Evolutionary conservation across 1,140 invertebrate species (phyloP).

Genomic region (Antheraea mylitta): DNA sequence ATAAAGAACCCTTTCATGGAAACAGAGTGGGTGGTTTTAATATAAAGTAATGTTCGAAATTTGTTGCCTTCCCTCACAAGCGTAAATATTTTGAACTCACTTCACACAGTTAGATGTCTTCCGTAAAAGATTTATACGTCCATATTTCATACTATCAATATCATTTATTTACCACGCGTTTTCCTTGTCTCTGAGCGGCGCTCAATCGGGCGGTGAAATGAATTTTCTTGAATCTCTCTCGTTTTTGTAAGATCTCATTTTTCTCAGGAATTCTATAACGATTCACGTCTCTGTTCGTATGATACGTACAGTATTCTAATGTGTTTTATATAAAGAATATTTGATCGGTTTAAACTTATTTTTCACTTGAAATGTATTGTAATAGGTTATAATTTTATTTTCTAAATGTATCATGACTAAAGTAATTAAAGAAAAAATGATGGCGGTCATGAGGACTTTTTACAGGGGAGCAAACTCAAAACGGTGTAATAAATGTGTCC

Average conservation of each 20-base stretch:
- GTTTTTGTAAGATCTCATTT: slow-evolving; percentile 15
- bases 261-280: slow-evolving; percentile 13
- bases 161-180: slow-evolving; percentile 34
- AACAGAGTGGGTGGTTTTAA: not conserved
- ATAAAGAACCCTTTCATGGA: too few species aligned
- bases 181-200: slow-evolving; percentile 27
- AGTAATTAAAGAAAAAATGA: too few species aligned
- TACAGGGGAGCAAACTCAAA: too few species aligned
- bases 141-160: slow-evolving; percentile 39
- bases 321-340: not conserved
- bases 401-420: too few species aligned
- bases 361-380: too few species aligned
- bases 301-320: not conserved
- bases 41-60: not conserved
- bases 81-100: slow-evolving; percentile 8
- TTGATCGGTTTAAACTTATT: too few species aligned
- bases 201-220: slow-evolving; percentile 27
- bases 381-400: too few species aligned
- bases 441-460: too few species aligned
- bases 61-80: not conserved
- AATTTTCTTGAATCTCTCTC: slow-evolving; percentile 24
- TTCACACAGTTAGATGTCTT: slow-evolving; percentile 6
- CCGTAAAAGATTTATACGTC: slow-evolving; percentile 30
- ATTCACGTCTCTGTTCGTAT: not conserved
- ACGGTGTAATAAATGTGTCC: too few species aligned